A percentile compares a stretch with the other conserved stretches of the same genome.
Evolutionary conservation across 2,888 invertebrate species (phyloP).

Genomic region (Punctoribates punctum): DNA sequence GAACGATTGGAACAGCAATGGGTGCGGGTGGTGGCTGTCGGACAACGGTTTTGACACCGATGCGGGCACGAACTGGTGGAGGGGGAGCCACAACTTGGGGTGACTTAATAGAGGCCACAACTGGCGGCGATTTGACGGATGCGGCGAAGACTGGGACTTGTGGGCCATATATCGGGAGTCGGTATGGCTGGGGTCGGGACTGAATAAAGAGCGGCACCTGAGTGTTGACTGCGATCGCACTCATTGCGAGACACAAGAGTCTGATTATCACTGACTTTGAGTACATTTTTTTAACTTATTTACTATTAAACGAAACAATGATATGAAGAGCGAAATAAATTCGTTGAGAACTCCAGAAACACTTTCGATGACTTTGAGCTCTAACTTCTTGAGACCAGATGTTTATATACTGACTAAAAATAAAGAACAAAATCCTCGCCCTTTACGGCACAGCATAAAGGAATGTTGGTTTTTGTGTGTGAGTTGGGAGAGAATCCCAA

Average conservation of each 20-base stretch:
- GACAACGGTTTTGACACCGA: not conserved
- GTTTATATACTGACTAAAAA: slow-evolving; percentile 12
- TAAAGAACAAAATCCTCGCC: not conserved
- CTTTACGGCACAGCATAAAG: not conserved
- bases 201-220: not conserved
- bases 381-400: not conserved
- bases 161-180: slow-evolving; percentile 7
- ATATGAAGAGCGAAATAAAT: not conserved
- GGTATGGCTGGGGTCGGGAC: not conserved
- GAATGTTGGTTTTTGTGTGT: slow-evolving; percentile 24
- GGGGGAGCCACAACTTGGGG: not conserved
- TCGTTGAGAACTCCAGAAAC: not conserved
- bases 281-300: slow-evolving; percentile 21
- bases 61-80: slow-evolving; percentile 24
- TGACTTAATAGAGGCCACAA: not conserved
- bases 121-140: slow-evolving; percentile 17
- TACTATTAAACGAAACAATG: slow-evolving; percentile 4
- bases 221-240: not conserved
- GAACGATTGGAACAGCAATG: not conserved
- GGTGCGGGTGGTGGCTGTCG: slow-evolving; percentile 4
- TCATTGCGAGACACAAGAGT: not conserved
- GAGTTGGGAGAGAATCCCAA: not conserved
- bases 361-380: slow-evolving; percentile 7
- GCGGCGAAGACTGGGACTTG: slow-evolving; percentile 9
- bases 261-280: slow-evolving; percentile 4